Base-by-base conservation (phyloP, 2,888 invertebrate species). In the Lampropteryx suffumata region DNA sequence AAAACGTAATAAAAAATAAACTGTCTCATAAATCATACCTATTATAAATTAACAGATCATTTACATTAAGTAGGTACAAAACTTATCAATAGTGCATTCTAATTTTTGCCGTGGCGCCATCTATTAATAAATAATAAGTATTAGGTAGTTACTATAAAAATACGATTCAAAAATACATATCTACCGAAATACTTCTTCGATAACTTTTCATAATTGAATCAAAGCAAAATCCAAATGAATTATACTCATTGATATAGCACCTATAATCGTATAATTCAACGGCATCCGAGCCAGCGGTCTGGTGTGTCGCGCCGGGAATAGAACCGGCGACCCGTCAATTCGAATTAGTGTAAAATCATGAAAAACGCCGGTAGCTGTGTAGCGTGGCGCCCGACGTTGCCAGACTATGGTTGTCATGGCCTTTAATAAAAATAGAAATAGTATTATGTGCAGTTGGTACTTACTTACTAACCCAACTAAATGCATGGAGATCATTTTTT, bases 321-420 rank as follows among this genome's bases (percentile, higher is more conserved):
- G 87, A 84, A 82, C 79, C 69, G 78, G 52, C 74, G 78, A 76
- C 73, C 81, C 76, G 89, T 88, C 89, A 75, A 73, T 75, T 84
- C 69, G 80, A 86, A 87, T 89, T 87, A 89, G 81, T 73, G 83
- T 84, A 77, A 84, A 84, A 83, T 71, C 73, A 68, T 76, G 84
- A 86, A 88, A 87, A 87, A 86, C 83, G 78, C 76, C 73, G 68
- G 63, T 57, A 62, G 67, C 64, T 39, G 57, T 32, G 64, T 60
- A 65, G 49, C 64, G 76, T 68, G 64, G 55, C 69, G 65, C 58
- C 52, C 49, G 50, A 57, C 37, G 53, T 48, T 67, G 76, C 73
- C 73, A 70, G 71, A 66, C 69, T 24, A 17, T 32, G 17, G 17
- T 17, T 41, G 28, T 24, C 32, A 35, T 27, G 10, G 27, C 13